These are phyloP conservation scores for Zygaena filipendulae DNA, from an alignment of 2,888 invertebrate species.

Conservation along the genomic window DNA sequence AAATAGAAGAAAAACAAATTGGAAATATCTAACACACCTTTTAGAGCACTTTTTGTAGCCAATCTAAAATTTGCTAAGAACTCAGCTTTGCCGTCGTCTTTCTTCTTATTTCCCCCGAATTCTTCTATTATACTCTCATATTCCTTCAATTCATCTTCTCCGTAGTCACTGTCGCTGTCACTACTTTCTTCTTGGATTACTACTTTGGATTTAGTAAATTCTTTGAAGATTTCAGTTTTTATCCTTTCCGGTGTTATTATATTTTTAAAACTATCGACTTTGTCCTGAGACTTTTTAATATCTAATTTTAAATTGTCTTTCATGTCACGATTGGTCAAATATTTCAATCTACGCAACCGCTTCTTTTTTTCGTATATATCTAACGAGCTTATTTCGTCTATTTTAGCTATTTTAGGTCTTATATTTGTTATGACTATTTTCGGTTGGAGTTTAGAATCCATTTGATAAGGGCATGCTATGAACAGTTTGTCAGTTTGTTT, in stretches of 20 bases:
- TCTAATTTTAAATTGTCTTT: slow-evolving; percentile 27
- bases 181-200: slow-evolving; percentile 40
- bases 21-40: too few species aligned
- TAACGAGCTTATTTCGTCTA: slow-evolving; percentile 51
- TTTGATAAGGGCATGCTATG: slow-evolving; percentile 48
- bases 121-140: slow-evolving; percentile 65
- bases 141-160: slow-evolving; percentile 53
- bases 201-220: slow-evolving; percentile 35
- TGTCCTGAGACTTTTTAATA: slow-evolving; percentile 25
- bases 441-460: slow-evolving; percentile 44
- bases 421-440: slow-evolving; percentile 50
- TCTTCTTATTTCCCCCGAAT: slow-evolving; percentile 37
- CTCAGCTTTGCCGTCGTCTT: slow-evolving; percentile 56
- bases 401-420: slow-evolving; percentile 31
- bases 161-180: slow-evolving; percentile 60
- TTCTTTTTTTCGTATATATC: slow-evolving; percentile 66
- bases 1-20: too few species aligned
- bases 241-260: slow-evolving; percentile 53
- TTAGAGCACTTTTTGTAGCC: slow-evolving; percentile 68
- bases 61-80: slow-evolving; percentile 73
- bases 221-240: slow-evolving; percentile 45
- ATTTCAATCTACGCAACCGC: slow-evolving; percentile 48
- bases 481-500: slow-evolving; percentile 43
- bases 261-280: slow-evolving; percentile 24
- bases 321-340: slow-evolving; percentile 33